Conservation (phyloP, 2,797 vertebrate genomes). For the Ateles fusciceps region DNA sequence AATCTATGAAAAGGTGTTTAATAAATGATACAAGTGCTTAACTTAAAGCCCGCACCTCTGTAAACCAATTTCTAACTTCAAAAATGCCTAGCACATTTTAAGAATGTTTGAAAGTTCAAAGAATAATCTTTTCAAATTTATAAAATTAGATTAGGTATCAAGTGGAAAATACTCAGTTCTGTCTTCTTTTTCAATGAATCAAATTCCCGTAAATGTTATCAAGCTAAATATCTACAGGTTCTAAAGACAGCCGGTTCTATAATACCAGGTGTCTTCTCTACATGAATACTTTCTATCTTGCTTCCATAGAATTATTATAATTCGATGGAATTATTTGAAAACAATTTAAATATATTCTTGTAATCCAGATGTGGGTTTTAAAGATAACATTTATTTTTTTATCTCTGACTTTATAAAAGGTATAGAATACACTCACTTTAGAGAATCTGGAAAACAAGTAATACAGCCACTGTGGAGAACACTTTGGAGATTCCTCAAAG, state of each 20-base stretch:
- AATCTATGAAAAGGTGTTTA: constrained; percentile 33
- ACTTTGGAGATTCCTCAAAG: neutral
- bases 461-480: neutral
- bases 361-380: neutral
- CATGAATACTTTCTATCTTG: neutral
- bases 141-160: neutral
- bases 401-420: neutral
- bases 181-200: neutral
- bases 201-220: constrained; percentile 10
- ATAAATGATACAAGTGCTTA: constrained; percentile 2
- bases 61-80: constrained; percentile 21
- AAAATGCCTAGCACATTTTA: constrained; percentile 10
- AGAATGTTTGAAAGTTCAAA: constrained; percentile 42
- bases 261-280: neutral
- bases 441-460: neutral
- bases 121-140: constrained; percentile 14
- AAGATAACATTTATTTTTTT: neutral
- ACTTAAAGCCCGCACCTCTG: neutral
- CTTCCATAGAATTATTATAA: neutral
- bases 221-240: neutral
- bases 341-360: constrained; percentile 9
- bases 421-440: neutral
- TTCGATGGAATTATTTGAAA: neutral
- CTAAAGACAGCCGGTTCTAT: neutral
- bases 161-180: constrained; percentile 12